Evolutionary conservation across 2,113 vertebrate genomes (phyloP).

Genomic region (Pipa parva): DNA sequence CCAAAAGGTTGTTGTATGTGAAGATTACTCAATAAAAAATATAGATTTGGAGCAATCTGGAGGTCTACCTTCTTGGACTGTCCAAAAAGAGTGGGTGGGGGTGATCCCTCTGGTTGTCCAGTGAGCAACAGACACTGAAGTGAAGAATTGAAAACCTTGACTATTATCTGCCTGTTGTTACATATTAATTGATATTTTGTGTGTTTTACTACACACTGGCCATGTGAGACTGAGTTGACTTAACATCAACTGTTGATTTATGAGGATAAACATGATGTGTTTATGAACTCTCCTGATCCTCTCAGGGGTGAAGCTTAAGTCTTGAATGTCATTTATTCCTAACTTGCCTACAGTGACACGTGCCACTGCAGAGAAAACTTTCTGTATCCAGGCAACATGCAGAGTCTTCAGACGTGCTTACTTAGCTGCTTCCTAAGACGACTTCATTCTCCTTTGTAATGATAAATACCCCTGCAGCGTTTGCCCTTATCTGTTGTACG

Average conservation of each 20-base stretch:
- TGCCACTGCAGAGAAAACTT: slow-evolving; percentile 39
- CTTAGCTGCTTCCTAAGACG: slow-evolving; percentile 22
- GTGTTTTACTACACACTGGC: too few relatives aligned
- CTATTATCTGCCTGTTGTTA: too few relatives aligned
- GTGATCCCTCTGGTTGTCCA: too few relatives aligned
- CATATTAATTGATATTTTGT: too few relatives aligned
- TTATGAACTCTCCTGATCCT: slow-evolving; percentile 23
- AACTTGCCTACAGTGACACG: slow-evolving; percentile 33
- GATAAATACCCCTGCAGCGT: slow-evolving; percentile 13
- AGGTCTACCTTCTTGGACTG: too few relatives aligned
- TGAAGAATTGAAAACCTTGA: too few relatives aligned
- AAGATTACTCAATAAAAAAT: too few relatives aligned
- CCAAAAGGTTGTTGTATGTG: too few relatives aligned
- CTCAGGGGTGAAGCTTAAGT: slow-evolving; percentile 11
- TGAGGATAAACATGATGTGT: slow-evolving; percentile 17
- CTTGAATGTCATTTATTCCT: slow-evolving; percentile 6
- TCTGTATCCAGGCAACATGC: slow-evolving; percentile 40
- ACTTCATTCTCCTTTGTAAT: slow-evolving; percentile 20
- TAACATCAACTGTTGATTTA: slow-evolving; percentile 8
- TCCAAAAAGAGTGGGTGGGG: too few relatives aligned
- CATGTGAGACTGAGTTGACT: neutral
- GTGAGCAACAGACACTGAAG: too few relatives aligned
- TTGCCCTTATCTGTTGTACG: slow-evolving; percentile 24
- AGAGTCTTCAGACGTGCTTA: slow-evolving; percentile 23
- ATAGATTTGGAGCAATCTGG: too few relatives aligned